Conservation (phyloP, 2,888 invertebrate genomes). For the Andrena bicolor region DNA sequence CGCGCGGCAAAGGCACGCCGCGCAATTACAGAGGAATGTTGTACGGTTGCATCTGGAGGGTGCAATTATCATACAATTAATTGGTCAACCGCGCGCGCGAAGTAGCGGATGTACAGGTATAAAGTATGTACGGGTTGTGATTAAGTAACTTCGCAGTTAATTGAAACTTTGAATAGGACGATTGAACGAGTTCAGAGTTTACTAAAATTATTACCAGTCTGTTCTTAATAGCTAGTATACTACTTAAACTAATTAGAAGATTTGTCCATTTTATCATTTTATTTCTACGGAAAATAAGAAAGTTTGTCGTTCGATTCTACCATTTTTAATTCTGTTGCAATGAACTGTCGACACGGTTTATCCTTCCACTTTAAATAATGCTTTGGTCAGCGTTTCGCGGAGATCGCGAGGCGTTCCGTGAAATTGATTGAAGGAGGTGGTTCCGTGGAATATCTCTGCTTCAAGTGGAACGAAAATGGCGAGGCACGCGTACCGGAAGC, state of each 20-base stretch:
- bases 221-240: too few relatives aligned
- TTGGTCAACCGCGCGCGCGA: slow-evolving; percentile 6
- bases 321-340: background rate
- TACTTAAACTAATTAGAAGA: too few relatives aligned
- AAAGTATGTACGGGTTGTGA: too few relatives aligned
- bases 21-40: slow-evolving; percentile 41
- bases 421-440: slow-evolving; percentile 16
- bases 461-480: slow-evolving; percentile 49
- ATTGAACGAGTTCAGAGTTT: too few relatives aligned
- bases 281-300: too few relatives aligned
- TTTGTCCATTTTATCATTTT: too few relatives aligned
- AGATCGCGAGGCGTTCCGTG: background rate
- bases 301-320: too few relatives aligned
- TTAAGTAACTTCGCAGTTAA: too few relatives aligned
- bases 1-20: slow-evolving; percentile 14
- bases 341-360: background rate
- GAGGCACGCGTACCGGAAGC: slow-evolving; percentile 71
- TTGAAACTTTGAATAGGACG: too few relatives aligned
- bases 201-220: too few relatives aligned
- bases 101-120: slow-evolving; percentile 8
- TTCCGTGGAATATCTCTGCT: background rate
- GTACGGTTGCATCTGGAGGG: slow-evolving; percentile 14
- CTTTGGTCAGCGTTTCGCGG: background rate
- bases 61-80: slow-evolving; percentile 42
- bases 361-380: background rate